A percentile compares a stretch with the other conserved stretches of the same genome.
Conservation (phyloP, 2,888 invertebrate species). For the Galeopsomyia nigrocyanea region DNA sequence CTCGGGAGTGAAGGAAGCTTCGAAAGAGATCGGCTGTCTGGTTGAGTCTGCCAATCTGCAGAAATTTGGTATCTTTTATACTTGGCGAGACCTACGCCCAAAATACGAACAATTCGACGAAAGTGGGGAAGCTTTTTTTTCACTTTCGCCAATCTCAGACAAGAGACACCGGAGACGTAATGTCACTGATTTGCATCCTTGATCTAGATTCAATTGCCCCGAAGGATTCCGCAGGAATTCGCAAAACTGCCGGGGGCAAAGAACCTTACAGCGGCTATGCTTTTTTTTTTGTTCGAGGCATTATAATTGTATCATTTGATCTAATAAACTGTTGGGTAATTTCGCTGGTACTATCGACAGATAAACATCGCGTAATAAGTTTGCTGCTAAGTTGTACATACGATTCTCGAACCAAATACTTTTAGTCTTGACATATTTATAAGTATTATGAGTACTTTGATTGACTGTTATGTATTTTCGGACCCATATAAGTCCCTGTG, state of each 20-base stretch:
- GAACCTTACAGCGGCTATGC: not conserved
- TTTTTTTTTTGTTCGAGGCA: too few relatives aligned
- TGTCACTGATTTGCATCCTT: constrained; percentile 45
- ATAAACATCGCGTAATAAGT: too few relatives aligned
- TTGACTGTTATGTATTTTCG: too few relatives aligned
- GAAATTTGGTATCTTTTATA: constrained; percentile 58
- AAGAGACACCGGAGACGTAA: not conserved
- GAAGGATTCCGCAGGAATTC: constrained; percentile 47
- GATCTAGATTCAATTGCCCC: constrained; percentile 53
- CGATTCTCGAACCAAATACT: too few relatives aligned
- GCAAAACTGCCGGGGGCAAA: constrained; percentile 31
- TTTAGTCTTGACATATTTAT: too few relatives aligned
- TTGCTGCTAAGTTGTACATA: too few relatives aligned
- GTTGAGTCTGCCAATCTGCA: constrained; percentile 45
- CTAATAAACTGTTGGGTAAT: too few relatives aligned
- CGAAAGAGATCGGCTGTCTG: constrained; percentile 41
- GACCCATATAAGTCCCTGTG: too few relatives aligned
- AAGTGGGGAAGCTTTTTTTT: constrained; percentile 19
- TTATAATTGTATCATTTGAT: too few relatives aligned
- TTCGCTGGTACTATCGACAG: too few relatives aligned
- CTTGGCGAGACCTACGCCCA: constrained; percentile 22
- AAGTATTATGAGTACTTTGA: too few relatives aligned
- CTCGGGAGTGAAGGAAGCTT: constrained; percentile 21
- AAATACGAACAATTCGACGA: constrained; percentile 11
- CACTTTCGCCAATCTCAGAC: not conserved